phyloP scores from a whole-genome alignment of 1,140 invertebrate species.

The Heliconius himera region DNA sequence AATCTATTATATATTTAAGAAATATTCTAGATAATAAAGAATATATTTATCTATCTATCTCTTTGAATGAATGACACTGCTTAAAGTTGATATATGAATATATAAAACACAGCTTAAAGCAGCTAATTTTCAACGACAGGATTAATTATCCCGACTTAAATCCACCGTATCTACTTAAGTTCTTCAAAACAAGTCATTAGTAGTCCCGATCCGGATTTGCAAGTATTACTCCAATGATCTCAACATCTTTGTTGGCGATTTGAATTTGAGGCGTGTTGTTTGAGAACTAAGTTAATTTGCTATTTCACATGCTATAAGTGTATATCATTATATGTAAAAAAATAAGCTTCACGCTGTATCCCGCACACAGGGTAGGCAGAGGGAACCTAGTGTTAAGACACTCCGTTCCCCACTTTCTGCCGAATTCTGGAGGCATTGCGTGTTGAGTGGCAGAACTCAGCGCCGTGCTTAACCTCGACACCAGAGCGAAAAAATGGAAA shows the following conservation, averaged over 20 bases:
- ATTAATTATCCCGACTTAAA: slow-evolving; percentile 30
- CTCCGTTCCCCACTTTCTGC: too few relatives aligned
- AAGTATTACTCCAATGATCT: slow-evolving; percentile 17
- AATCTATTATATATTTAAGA: too few relatives aligned
- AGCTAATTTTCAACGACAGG: not conserved
- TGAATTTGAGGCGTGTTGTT: not conserved
- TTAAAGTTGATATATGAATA: not conserved
- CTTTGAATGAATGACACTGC: not conserved
- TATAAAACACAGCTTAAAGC: not conserved
- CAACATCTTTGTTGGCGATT: slow-evolving; percentile 6
- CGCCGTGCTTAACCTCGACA: too few relatives aligned
- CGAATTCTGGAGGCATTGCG: too few relatives aligned
- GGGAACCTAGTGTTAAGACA: too few relatives aligned
- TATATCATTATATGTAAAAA: too few relatives aligned
- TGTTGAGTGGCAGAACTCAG: too few relatives aligned
- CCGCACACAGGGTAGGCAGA: too few relatives aligned
- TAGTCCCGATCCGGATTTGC: slow-evolving; percentile 26
- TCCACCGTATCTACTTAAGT: slow-evolving; percentile 30
- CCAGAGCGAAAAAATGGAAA: too few relatives aligned
- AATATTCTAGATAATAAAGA: too few relatives aligned
- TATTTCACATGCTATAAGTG: not conserved
- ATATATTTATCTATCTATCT: too few relatives aligned
- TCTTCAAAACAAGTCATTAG: slow-evolving; percentile 38
- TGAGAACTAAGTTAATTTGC: not conserved
- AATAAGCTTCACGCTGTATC: too few relatives aligned